A percentile compares a stretch with the other conserved stretches of the same genome.
Evolutionary conservation across 2,113 vertebrate species (phyloP).

Genomic region (Dissostichus mawsoni): DNA sequence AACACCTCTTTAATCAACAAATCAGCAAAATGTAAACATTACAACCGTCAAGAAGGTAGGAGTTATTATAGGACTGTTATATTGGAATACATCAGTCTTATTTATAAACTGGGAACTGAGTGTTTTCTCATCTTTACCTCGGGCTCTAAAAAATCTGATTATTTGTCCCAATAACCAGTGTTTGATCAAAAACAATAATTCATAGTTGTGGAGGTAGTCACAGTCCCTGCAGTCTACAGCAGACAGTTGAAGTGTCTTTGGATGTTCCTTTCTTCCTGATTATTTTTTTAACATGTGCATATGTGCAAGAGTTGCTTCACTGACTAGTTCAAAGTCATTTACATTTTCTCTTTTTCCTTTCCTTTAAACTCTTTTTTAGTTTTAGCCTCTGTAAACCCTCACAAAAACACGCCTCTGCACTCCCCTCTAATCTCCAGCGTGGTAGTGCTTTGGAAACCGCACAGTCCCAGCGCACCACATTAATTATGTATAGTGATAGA

Average conservation of each 20-base stretch:
- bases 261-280: slow-evolving; percentile 3
- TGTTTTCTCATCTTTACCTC: slow-evolving; percentile 18
- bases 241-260: background rate
- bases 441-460: slow-evolving; percentile 53
- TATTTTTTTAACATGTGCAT: background rate
- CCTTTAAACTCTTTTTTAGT: background rate
- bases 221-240: background rate
- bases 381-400: slow-evolving; percentile 19
- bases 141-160: slow-evolving; percentile 4
- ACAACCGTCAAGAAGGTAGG: background rate
- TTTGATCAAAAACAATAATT: slow-evolving; percentile 11
- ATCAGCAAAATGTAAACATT: background rate
- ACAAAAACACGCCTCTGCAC: slow-evolving; percentile 37
- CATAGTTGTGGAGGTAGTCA: background rate
- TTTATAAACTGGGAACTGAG: background rate
- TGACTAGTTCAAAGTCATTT: background rate
- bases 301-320: slow-evolving; percentile 13
- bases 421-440: slow-evolving; percentile 52
- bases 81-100: background rate
- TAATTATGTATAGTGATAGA: slow-evolving; percentile 72
- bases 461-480: slow-evolving; percentile 51
- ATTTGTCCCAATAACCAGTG: slow-evolving; percentile 5
- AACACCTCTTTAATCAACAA: background rate
- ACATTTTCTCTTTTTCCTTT: slow-evolving; percentile 6
- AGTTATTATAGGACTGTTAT: background rate